A percentile compares a stretch with the other conserved stretches of the same genome.
Conservation (phyloP, 2,888 invertebrate species). For the Cosmia pyralina region DNA sequence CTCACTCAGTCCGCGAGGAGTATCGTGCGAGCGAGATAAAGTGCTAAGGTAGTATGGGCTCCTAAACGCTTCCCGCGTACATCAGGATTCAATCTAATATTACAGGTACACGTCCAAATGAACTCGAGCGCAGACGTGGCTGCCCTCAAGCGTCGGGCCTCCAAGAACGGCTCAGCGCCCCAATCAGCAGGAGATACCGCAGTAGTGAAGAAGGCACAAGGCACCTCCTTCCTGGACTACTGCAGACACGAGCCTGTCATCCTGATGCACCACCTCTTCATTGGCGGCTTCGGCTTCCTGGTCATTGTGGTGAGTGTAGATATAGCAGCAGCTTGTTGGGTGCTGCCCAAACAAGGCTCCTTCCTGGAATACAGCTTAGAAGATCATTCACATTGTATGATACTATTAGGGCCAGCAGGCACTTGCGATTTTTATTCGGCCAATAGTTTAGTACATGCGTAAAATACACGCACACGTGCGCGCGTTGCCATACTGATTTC, state of each 20-base stretch:
- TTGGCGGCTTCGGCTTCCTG: conserved; percentile 93
- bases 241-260: conserved; percentile 92
- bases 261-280: conserved; percentile 93
- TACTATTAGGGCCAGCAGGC: no score
- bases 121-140: conserved; percentile 63
- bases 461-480: no score
- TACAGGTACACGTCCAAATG: conserved; percentile 84
- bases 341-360: neutral
- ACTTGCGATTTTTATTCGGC: no score
- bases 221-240: conserved; percentile 87
- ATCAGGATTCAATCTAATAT: neutral
- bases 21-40: no score
- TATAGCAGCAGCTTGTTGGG: neutral
- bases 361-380: no score
- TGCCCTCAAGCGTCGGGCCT: conserved; percentile 65
- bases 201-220: conserved; percentile 59
- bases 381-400: no score
- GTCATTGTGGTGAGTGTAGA: conserved; percentile 92
- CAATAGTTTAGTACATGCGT: no score
- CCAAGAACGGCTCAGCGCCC: conserved; percentile 61
- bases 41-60: no score
- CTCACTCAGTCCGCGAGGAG: no score
- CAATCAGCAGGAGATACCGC: conserved; percentile 61
- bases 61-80: no score
- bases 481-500: no score